Conservation (phyloP, 2,888 invertebrate genomes). For the Lagria hirta region DNA sequence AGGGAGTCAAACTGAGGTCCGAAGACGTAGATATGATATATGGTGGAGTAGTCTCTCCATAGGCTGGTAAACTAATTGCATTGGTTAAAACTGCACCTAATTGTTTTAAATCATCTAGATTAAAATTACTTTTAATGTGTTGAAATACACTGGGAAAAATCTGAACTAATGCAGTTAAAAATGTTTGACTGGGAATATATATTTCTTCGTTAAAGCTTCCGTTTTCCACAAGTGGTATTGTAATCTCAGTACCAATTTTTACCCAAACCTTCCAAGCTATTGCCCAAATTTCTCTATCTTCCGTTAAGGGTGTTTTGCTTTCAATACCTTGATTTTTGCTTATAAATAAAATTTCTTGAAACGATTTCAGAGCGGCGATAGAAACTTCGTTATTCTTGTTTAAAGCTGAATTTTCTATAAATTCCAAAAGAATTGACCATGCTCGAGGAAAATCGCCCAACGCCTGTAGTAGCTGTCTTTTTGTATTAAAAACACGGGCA, state of each 20-base stretch:
- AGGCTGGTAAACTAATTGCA: conserved; percentile 77
- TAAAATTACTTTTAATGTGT: conserved; percentile 70
- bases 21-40: conserved; percentile 72
- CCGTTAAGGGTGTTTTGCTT: conserved; percentile 46
- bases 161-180: conserved; percentile 91
- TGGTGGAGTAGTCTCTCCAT: conserved; percentile 76
- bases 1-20: conserved; percentile 77
- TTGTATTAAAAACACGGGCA: conserved; percentile 88
- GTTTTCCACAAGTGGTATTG: conserved; percentile 59
- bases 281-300: conserved; percentile 70
- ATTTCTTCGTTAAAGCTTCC: conserved; percentile 56
- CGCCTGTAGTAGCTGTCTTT: conserved; percentile 78
- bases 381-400: conserved; percentile 95
- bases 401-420: conserved; percentile 89
- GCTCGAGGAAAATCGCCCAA: conserved; percentile 90
- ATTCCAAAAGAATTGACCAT: conserved; percentile 91
- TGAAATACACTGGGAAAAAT: conserved; percentile 95
- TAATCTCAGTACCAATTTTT: conserved; percentile 80
- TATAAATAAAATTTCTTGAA: conserved; percentile 88
- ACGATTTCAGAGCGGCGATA: conserved; percentile 92
- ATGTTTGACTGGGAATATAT: conserved; percentile 90
- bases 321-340: conserved; percentile 58
- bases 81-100: conserved; percentile 77
- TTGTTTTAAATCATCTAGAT: conserved; percentile 73
- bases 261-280: conserved; percentile 87